These are phyloP conservation scores for Pristiophorus japonicus DNA, from an alignment of 2,113 vertebrate species.

Conservation along the genomic window DNA sequence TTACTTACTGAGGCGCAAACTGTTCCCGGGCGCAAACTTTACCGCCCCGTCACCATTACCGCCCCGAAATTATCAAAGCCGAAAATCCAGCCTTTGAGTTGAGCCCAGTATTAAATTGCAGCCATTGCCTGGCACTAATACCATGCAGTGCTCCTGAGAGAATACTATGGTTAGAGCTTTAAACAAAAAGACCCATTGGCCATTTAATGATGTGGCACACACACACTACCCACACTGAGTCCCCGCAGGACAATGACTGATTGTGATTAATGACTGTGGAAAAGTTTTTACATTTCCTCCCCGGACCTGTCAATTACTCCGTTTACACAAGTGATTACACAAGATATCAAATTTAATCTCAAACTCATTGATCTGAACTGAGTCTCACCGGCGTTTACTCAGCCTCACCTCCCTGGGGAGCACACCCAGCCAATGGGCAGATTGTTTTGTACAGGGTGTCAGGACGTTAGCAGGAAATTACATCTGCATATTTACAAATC, in stretches of 20 bases:
- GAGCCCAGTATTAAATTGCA: not conserved
- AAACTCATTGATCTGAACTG: not conserved
- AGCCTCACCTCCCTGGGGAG: not conserved
- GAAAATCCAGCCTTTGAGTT: not conserved
- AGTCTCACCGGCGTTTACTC: not conserved
- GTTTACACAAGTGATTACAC: not conserved
- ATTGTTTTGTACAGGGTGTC: not conserved
- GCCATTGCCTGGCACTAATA: not conserved
- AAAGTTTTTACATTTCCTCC: not conserved
- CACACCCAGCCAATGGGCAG: not conserved
- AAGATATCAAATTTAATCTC: not conserved
- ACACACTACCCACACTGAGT: not conserved
- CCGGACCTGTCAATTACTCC: not conserved
- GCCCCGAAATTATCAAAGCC: no score
- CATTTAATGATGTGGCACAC: not conserved
- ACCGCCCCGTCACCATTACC: no score
- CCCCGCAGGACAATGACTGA: not conserved
- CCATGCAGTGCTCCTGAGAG: not conserved
- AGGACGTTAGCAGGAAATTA: not conserved
- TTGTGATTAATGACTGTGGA: constrained; percentile 19
- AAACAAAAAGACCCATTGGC: not conserved
- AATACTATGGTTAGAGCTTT: not conserved
- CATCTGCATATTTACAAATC: not conserved
- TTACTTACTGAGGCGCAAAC: no score
- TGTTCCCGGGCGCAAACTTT: no score